These are phyloP conservation scores for Kryptopterus vitreolus DNA, from an alignment of 2,797 vertebrate genomes.

Conservation along the genomic window DNA sequence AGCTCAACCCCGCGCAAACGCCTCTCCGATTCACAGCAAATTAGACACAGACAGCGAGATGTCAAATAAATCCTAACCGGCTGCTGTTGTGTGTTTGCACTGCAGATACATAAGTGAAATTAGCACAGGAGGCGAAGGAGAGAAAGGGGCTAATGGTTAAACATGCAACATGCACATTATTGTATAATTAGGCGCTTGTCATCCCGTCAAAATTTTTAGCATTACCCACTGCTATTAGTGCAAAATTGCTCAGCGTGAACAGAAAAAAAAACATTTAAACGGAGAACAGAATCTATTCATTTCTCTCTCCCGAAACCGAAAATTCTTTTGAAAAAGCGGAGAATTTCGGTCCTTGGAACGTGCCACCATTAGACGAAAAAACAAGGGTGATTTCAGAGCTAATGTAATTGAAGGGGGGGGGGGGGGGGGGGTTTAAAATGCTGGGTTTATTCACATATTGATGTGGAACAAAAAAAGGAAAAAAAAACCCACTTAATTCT, in stretches of 20 bases:
- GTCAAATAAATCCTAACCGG: conserved; percentile 55
- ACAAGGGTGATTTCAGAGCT: conserved; percentile 10
- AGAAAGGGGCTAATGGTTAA: conserved; percentile 53
- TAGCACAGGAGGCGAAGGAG: conserved; percentile 47
- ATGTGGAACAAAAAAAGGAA: too few relatives aligned
- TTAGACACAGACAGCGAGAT: conserved; percentile 54
- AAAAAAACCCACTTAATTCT: not conserved
- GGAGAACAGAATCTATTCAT: conserved; percentile 16
- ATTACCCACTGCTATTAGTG: conserved; percentile 56
- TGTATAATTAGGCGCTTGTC: conserved; percentile 54
- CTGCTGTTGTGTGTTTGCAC: conserved; percentile 55
- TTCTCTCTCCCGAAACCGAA: not conserved
- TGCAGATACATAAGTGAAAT: conserved; percentile 52
- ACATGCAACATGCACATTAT: conserved; percentile 54
- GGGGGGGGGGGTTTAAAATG: conserved; percentile 1
- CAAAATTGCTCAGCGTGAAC: conserved; percentile 41
- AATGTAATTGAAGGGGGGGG: not conserved
- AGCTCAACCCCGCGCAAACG: conserved; percentile 50
- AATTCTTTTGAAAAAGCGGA: not conserved
- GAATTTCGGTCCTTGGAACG: conserved; percentile 9
- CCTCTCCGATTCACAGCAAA: conserved; percentile 53
- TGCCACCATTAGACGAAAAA: not conserved
- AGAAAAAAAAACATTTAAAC: conserved; percentile 1
- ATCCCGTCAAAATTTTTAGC: conserved; percentile 47
- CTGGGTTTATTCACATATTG: not conserved